A percentile compares a stretch with the other conserved stretches of the same genome.
phyloP scores from a whole-genome alignment of 2,888 invertebrate genomes.

The Brachynemurus nebulosus region DNA sequence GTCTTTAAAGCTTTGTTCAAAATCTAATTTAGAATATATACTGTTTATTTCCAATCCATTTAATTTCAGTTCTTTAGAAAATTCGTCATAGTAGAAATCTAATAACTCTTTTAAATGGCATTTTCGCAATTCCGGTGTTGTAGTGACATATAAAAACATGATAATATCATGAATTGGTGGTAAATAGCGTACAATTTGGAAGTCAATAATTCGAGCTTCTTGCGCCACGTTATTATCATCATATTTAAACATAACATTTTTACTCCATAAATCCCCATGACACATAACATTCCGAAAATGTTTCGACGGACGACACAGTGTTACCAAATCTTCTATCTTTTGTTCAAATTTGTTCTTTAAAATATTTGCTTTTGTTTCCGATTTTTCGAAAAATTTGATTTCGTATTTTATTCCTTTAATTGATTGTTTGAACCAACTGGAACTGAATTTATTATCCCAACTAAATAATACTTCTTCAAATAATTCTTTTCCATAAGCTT shows the following conservation, averaged over 20 bases:
- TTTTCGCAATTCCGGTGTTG: background rate
- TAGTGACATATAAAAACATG: background rate
- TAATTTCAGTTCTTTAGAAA: background rate
- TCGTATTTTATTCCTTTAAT: background rate
- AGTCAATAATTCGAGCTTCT: background rate
- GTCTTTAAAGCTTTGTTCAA: background rate
- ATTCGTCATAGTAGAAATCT: background rate
- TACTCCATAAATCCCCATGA: conserved; percentile 39
- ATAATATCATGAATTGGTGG: background rate
- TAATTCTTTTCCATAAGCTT: background rate
- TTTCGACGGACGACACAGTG: background rate
- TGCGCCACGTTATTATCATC: conserved; percentile 17
- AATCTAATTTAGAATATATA: background rate
- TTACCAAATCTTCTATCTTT: background rate
- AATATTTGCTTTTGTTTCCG: too few relatives aligned
- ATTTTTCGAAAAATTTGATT: background rate
- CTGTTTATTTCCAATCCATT: background rate
- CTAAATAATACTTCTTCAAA: background rate
- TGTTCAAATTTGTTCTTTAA: background rate
- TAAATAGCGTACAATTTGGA: background rate
- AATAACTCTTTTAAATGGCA: background rate
- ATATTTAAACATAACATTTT: conserved; percentile 38
- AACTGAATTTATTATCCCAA: background rate
- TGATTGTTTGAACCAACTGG: background rate
- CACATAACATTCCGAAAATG: conserved; percentile 30